Evolutionary conservation across 2,888 invertebrate genomes (phyloP), one percentile per base, ranked within the genome.

Genomic region (Cephus runcator): DNA sequence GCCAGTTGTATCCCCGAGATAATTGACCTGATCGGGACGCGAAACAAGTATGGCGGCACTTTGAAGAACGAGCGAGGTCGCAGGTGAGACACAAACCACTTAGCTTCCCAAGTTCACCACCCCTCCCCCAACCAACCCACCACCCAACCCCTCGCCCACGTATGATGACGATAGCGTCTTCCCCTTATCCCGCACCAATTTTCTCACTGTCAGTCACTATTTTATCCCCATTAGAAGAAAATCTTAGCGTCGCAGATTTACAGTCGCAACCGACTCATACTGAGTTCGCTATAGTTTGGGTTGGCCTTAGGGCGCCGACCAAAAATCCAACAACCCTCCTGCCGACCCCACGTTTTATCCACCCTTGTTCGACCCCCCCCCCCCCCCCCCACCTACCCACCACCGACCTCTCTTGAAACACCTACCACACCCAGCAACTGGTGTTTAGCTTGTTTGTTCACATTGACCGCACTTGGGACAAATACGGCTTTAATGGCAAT

Each of bases 1-100:
- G 99, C 99, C 95, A 98, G 98, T 96, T 99, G 98, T 96, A 98
- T 99, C 94, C 99, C 99, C 94, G 99, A 99, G 96, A 99, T 99
- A 94, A 98, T 98, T 95, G 99, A 99, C 96, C 97, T 99, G 96
- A 97, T 99, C 95, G 99, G 99, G 94, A 98, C 98, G 95, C 97
- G 99, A 95, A 98, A 99, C 95, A 99, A 99, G 95, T 99, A 99
- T 95, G 98, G 98, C 94, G 99, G 99, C 94, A 98, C 98, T 93
- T 98, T 98, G 96, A 99, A 99, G 96, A 98, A 99, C 95, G 99
- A 99, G 95, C 97, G 98, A 95, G 99, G 99, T 95, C 97, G 99
- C 97, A 98, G 99, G 99, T 99, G 96, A 97, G 96, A 95, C 93
- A 94, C 93, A 93, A 93, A 84, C 85, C 85, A 89, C 88, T 85